Percentiles rank a stretch among this genome's conserved stretches.
Conservation (phyloP, 2,797 vertebrate genomes). For the Anableps anableps region DNA sequence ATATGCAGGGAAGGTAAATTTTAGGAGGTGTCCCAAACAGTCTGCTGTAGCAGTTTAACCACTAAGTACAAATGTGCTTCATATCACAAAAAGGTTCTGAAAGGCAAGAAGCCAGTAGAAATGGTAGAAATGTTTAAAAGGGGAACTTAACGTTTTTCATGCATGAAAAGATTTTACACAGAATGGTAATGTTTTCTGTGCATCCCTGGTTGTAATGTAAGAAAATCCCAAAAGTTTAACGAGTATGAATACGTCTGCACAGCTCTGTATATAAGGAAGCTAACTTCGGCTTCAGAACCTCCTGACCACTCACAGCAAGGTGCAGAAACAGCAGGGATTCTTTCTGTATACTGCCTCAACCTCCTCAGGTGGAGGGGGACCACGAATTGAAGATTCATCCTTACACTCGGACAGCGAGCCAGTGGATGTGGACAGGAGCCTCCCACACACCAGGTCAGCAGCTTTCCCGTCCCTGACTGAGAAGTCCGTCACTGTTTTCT, state of each 20-base stretch:
- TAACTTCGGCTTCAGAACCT: neutral
- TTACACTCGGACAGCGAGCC: constrained; percentile 87
- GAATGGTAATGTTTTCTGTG: neutral
- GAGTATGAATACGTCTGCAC: neutral
- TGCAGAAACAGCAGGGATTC: constrained; percentile 73
- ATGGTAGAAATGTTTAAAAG: neutral
- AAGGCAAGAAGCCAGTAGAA: neutral
- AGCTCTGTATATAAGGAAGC: neutral
- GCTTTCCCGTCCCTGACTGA: constrained; percentile 90
- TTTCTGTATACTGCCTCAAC: constrained; percentile 8
- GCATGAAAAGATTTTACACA: neutral
- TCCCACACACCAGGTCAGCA: constrained; percentile 91
- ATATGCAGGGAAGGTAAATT: neutral
- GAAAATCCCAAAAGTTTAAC: neutral
- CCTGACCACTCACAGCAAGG: constrained; percentile 66
- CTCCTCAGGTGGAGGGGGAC: constrained; percentile 31
- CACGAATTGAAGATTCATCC: constrained; percentile 60
- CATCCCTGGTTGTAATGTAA: neutral
- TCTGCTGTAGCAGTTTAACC: neutral
- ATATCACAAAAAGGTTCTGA: neutral
- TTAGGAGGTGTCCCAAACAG: neutral
- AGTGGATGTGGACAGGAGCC: constrained; percentile 87
- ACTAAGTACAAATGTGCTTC: neutral
- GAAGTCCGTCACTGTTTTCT: constrained; percentile 93
- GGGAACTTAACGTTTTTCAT: neutral